Conservation (phyloP, 2,113 vertebrate species). For the Hemicordylus capensis region DNA sequence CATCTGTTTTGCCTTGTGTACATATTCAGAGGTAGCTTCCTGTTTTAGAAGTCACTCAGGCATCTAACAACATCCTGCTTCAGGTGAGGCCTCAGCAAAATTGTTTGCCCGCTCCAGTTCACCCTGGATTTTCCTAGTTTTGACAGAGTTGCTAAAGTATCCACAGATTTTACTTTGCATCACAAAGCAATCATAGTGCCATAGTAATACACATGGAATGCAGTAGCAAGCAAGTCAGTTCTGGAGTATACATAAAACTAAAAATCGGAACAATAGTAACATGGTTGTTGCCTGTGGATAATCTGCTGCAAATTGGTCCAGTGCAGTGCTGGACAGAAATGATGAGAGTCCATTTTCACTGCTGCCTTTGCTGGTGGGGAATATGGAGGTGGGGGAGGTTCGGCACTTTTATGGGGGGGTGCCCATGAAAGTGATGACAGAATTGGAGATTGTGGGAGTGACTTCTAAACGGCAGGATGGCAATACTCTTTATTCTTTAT, state of each 20-base stretch:
- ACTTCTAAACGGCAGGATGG: too few relatives aligned
- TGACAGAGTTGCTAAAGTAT: conserved; percentile 36
- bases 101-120: conserved; percentile 55
- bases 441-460: too few relatives aligned
- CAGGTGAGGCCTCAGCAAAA: conserved; percentile 58
- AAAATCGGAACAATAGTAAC: background rate
- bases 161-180: background rate
- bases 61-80: conserved; percentile 63
- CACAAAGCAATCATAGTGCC: background rate
- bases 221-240: background rate
- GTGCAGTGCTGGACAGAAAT: too few relatives aligned
- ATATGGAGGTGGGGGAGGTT: too few relatives aligned
- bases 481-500: too few relatives aligned
- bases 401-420: too few relatives aligned
- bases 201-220: conserved; percentile 27
- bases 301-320: fast-evolving
- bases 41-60: conserved; percentile 48
- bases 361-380: too few relatives aligned
- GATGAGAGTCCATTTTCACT: too few relatives aligned
- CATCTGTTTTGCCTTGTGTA: conserved; percentile 61
- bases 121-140: conserved; percentile 48
- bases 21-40: conserved; percentile 53
- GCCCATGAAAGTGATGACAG: too few relatives aligned
- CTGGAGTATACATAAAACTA: background rate
- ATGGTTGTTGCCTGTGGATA: background rate